These are phyloP conservation scores for Pyrgilauda ruficollis DNA, from an alignment of 2,113 vertebrate genomes.

Conservation along the genomic window DNA sequence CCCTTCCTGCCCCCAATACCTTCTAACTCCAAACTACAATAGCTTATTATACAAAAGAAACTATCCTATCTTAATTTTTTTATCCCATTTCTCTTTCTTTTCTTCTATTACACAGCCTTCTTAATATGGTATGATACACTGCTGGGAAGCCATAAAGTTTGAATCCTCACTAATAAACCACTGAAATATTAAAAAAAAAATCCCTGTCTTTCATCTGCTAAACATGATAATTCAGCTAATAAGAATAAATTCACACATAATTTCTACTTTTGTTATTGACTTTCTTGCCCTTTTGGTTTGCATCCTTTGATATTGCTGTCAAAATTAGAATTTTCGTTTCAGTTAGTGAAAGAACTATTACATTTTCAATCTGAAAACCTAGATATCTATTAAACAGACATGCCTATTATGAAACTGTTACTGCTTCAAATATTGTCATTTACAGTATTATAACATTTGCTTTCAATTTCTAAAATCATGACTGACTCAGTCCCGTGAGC, in stretches of 20 bases:
- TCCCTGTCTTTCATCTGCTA: background rate
- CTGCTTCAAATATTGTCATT: constrained; percentile 66
- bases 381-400: constrained; percentile 74
- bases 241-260: background rate
- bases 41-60: background rate
- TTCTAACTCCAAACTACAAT: background rate
- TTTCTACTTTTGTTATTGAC: background rate
- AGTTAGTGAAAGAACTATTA: background rate
- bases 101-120: background rate
- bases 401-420: constrained; percentile 73
- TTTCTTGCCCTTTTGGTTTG: background rate
- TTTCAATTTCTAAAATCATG: constrained; percentile 81
- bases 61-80: background rate
- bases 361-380: constrained; percentile 54
- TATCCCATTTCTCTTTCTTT: background rate
- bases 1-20: too few species aligned
- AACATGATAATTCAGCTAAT: background rate
- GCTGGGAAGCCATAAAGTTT: background rate
- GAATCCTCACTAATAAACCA: background rate
- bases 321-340: constrained; percentile 8
- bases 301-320: background rate
- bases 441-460: constrained; percentile 78
- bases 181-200: background rate
- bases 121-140: background rate
- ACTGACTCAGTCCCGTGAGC: constrained; percentile 72